phyloP scores from a whole-genome alignment of 2,797 vertebrate species.

The Gastrophryne carolinensis region DNA sequence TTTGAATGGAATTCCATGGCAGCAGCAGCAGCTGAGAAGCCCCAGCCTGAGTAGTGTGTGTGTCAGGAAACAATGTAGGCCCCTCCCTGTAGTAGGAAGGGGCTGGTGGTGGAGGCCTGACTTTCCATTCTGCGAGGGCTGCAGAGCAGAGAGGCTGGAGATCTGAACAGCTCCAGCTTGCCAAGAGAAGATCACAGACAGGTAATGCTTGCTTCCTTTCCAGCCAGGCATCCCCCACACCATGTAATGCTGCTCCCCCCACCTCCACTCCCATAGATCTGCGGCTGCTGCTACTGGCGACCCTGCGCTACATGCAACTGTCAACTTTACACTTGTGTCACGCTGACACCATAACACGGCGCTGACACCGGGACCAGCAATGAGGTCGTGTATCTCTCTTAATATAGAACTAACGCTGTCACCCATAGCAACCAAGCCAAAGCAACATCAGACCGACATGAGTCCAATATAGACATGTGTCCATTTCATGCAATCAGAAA shows the following conservation, averaged over 20 bases:
- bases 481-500: too few relatives aligned
- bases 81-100: conserved; percentile 44
- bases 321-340: neutral
- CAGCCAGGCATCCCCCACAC: too few relatives aligned
- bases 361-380: too few relatives aligned
- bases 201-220: conserved; percentile 25
- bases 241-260: neutral
- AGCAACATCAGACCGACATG: too few relatives aligned
- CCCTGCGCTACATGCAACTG: neutral
- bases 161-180: conserved; percentile 23
- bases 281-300: neutral
- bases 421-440: too few relatives aligned
- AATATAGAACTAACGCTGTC: too few relatives aligned
- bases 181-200: conserved; percentile 22
- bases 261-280: too few relatives aligned
- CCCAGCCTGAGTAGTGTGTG: neutral
- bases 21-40: conserved; percentile 1
- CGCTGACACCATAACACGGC: neutral
- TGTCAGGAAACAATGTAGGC: conserved; percentile 27
- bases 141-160: conserved; percentile 35
- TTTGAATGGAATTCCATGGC: conserved; percentile 41
- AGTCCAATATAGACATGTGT: too few relatives aligned
- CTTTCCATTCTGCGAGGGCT: conserved; percentile 46
- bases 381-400: too few relatives aligned
- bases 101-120: conserved; percentile 25